Conservation (phyloP, 2,113 vertebrate genomes). For the Sarotherodon lohbergeri region DNA sequence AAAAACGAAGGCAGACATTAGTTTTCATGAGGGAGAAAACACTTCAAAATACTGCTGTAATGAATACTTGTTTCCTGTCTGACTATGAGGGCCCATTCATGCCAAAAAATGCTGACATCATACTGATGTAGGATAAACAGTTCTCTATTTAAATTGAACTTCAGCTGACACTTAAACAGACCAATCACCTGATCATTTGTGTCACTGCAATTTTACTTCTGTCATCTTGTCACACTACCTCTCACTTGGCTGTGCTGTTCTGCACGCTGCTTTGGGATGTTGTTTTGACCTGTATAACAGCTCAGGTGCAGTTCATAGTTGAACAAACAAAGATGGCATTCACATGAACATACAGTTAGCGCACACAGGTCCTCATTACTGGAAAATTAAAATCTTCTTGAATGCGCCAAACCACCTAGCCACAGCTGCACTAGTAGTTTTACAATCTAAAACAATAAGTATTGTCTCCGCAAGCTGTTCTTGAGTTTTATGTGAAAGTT, state of each 20-base stretch:
- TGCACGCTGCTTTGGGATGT: accelerated
- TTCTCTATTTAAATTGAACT: neutral
- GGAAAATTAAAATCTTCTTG: neutral
- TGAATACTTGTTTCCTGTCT: neutral
- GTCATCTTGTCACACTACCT: neutral
- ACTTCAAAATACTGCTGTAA: neutral
- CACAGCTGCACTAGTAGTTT: neutral
- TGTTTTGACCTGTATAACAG: neutral
- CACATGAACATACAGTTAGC: neutral
- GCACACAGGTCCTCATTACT: neutral
- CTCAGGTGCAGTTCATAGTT: neutral
- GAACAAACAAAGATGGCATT: neutral
- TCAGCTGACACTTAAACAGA: neutral
- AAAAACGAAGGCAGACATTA: neutral
- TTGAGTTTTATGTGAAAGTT: neutral
- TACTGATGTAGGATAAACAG: neutral
- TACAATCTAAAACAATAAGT: neutral
- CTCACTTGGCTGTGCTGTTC: neutral
- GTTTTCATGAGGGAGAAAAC: neutral
- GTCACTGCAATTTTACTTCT: neutral
- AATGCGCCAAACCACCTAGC: neutral
- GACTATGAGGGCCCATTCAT: neutral
- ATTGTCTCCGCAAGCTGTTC: neutral
- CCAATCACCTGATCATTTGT: neutral
- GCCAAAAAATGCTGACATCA: neutral